Percentiles rank a stretch among this genome's conserved stretches.
Evolutionary conservation across 2,888 invertebrate genomes (phyloP).

Genomic region (Leptarthrus brevirostris): DNA sequence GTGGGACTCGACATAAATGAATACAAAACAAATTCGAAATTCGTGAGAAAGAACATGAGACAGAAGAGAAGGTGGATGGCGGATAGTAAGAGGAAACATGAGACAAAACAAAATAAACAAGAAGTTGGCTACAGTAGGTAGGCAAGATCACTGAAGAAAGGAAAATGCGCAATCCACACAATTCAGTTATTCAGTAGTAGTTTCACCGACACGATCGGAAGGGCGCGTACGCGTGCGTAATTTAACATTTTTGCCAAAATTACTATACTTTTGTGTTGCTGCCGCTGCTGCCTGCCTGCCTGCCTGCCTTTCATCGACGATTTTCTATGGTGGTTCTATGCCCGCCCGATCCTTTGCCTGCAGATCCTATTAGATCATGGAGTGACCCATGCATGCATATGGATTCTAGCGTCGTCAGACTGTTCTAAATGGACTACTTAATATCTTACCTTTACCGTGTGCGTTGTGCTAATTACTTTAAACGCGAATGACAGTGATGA

Average conservation of each 20-base stretch:
- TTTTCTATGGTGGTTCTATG: no score
- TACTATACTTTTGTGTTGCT: conserved; percentile 30
- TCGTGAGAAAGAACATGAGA: conserved; percentile 44
- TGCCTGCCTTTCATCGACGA: background rate
- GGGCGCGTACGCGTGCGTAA: conserved; percentile 50
- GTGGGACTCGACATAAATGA: conserved; percentile 25
- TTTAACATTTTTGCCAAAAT: conserved; percentile 30
- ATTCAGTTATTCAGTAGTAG: conserved; percentile 52
- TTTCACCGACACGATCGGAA: conserved; percentile 50
- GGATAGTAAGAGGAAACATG: conserved; percentile 43
- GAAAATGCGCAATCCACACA: conserved; percentile 52
- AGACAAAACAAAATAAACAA: conserved; percentile 44
- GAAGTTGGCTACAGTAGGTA: conserved; percentile 44
- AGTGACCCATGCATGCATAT: background rate
- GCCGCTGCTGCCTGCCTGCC: conserved; percentile 9
- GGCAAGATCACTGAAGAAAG: conserved; percentile 41
- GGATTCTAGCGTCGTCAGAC: background rate
- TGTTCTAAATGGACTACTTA: conserved; percentile 17
- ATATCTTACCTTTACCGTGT: background rate
- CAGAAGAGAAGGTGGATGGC: conserved; percentile 49
- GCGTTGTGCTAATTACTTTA: conserved; percentile 10
- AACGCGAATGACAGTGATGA: conserved; percentile 21
- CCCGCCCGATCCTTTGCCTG: no score
- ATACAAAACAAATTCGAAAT: conserved; percentile 5
- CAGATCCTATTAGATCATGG: no score